phyloP scores from a whole-genome alignment of 2,888 invertebrate genomes.

The Tetranychus piercei region DNA sequence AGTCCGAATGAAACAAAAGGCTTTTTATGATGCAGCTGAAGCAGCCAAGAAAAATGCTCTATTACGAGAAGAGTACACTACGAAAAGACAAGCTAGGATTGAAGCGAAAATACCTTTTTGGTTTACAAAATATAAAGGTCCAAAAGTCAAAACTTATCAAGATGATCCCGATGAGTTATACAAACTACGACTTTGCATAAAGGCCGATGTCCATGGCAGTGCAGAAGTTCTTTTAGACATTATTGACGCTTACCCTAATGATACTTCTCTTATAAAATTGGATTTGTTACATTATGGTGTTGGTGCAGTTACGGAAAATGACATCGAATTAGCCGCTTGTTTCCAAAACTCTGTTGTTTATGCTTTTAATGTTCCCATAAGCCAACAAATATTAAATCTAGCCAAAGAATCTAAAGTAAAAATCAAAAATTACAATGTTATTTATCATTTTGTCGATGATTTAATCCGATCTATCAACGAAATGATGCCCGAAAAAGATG shows the following conservation, averaged over 20 bases:
- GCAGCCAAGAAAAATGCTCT: slow-evolving; percentile 28
- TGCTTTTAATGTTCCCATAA: slow-evolving; percentile 56
- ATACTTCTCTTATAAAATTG: slow-evolving; percentile 49
- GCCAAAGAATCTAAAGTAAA: slow-evolving; percentile 41
- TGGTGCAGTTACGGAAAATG: slow-evolving; percentile 61
- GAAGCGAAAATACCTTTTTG: slow-evolving; percentile 21
- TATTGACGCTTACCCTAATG: slow-evolving; percentile 51
- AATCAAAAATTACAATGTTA: slow-evolving; percentile 60
- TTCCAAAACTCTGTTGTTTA: slow-evolving; percentile 44
- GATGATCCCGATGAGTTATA: slow-evolving; percentile 33
- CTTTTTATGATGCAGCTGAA: neutral
- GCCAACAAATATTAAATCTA: slow-evolving; percentile 32
- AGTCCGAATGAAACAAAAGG: neutral
- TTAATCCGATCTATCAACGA: slow-evolving; percentile 48
- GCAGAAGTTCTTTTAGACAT: slow-evolving; percentile 85
- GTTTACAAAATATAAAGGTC: neutral
- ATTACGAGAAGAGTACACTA: slow-evolving; percentile 17
- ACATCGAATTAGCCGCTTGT: slow-evolving; percentile 53
- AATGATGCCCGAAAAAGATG: slow-evolving; percentile 49
- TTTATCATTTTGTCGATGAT: slow-evolving; percentile 79
- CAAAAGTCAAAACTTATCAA: slow-evolving; percentile 29
- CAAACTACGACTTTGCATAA: slow-evolving; percentile 18
- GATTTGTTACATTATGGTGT: slow-evolving; percentile 76
- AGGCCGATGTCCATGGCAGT: slow-evolving; percentile 85
- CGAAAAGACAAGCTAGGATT: slow-evolving; percentile 14